Conservation (phyloP, 2,797 vertebrate species). For the Ctenopoma kingsleyae region DNA sequence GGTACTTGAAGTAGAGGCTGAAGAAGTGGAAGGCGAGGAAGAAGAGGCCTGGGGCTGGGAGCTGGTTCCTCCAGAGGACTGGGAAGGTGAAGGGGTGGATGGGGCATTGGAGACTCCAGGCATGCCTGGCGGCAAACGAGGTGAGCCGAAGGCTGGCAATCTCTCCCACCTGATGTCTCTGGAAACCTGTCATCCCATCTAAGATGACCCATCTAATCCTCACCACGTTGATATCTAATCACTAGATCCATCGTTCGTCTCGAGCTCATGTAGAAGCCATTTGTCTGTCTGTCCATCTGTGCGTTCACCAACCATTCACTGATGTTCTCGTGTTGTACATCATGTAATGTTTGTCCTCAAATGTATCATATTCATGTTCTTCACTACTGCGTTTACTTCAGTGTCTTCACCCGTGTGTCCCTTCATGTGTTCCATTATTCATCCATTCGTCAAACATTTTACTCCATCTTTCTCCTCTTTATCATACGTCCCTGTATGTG, state of each 20-base stretch:
- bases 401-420: slow-evolving; percentile 7
- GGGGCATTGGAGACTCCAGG: slow-evolving; percentile 85
- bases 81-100: slow-evolving; percentile 72
- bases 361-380: slow-evolving; percentile 5
- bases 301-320: not conserved
- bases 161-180: slow-evolving; percentile 65
- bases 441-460: slow-evolving; percentile 7
- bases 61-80: slow-evolving; percentile 79
- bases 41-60: slow-evolving; percentile 85
- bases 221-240: slow-evolving; percentile 40
- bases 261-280: not conserved
- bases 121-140: slow-evolving; percentile 85
- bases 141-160: slow-evolving; percentile 83
- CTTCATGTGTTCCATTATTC: not conserved
- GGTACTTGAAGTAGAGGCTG: slow-evolving; percentile 65
- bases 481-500: not conserved
- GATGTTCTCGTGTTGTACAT: slow-evolving; percentile 16
- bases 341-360: slow-evolving; percentile 16
- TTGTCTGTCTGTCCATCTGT: slow-evolving; percentile 20
- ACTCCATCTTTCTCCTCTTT: slow-evolving; percentile 28
- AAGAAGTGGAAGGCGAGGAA: slow-evolving; percentile 59
- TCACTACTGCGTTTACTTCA: not conserved
- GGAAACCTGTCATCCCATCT: slow-evolving; percentile 57
- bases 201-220: slow-evolving; percentile 65
- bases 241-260: slow-evolving; percentile 11